phyloP scores from a whole-genome alignment of 1,140 invertebrate species.

The Magallana angulata region DNA sequence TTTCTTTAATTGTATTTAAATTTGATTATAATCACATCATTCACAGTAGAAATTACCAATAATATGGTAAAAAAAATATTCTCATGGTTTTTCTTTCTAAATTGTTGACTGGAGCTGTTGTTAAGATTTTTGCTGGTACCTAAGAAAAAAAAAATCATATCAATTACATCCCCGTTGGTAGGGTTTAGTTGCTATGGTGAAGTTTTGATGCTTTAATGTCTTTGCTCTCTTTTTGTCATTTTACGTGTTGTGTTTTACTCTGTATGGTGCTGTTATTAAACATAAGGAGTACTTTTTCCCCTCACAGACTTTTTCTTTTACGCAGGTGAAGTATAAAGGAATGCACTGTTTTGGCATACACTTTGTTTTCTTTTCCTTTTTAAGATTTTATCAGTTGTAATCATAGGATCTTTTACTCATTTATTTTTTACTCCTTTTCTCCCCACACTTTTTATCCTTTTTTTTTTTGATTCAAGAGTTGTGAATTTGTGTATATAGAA shows the following conservation, averaged over 20 bases:
- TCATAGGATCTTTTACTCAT: background rate
- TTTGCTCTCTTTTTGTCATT: background rate
- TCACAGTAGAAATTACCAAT: background rate
- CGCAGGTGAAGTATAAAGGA: conserved; percentile 2
- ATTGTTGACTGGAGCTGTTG: conserved; percentile 1
- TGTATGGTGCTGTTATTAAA: conserved; percentile 21
- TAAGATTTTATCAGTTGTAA: background rate
- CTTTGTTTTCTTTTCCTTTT: background rate
- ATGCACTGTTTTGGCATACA: background rate
- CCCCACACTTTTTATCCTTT: background rate
- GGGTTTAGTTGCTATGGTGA: conserved; percentile 26
- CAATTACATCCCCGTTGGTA: conserved; percentile 7
- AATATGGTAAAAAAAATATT: too few species aligned
- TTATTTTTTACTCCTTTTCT: background rate
- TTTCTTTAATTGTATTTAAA: too few species aligned
- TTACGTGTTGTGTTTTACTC: conserved; percentile 11
- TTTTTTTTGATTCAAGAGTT: conserved; percentile 6
- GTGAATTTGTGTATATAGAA: conserved; percentile 32
- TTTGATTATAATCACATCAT: too few species aligned
- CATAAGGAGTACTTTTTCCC: background rate
- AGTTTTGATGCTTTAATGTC: conserved; percentile 20
- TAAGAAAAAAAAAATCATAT: conserved; percentile 17
- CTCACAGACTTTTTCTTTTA: background rate
- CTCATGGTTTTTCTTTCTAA: background rate
- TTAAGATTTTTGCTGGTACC: conserved; percentile 26